Evolutionary conservation across 2,797 vertebrate species (phyloP).

Genomic region (Vipera latastei): DNA sequence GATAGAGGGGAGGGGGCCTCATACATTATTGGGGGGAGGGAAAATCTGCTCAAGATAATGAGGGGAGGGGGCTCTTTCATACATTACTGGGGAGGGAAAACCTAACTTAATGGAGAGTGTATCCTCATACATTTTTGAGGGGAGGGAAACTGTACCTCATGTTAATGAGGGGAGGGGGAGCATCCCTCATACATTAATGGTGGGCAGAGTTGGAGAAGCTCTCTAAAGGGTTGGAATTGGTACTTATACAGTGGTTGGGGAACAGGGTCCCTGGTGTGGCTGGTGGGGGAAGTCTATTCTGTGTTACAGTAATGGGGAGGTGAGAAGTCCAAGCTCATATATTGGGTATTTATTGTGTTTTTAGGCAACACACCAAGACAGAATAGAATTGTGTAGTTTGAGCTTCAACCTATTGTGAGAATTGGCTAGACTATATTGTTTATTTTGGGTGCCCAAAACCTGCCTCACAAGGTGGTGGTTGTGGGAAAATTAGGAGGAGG

Average conservation of each 20-base stretch:
- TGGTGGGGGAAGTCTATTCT: background rate
- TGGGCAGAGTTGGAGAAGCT: background rate
- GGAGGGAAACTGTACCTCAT: fast-evolving
- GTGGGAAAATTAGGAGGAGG: background rate
- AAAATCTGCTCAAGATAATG: background rate
- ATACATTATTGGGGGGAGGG: too few relatives aligned
- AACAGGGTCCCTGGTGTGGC: background rate
- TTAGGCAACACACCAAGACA: background rate
- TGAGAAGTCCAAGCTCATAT: background rate
- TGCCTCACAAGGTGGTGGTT: background rate
- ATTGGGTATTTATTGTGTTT: background rate
- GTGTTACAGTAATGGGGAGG: background rate
- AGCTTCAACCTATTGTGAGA: background rate
- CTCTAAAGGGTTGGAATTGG: background rate
- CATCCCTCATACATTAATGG: background rate
- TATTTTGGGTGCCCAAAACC: background rate
- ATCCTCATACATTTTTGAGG: too few relatives aligned
- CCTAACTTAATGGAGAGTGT: too few relatives aligned
- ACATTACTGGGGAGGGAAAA: too few relatives aligned
- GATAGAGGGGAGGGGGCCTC: background rate
- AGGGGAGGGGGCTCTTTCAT: background rate
- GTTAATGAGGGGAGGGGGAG: background rate
- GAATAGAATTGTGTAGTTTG: background rate
- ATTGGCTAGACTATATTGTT: background rate
- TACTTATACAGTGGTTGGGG: background rate